Base-by-base conservation (phyloP, 2,888 invertebrate species). In the Ferrisia virgata region DNA sequence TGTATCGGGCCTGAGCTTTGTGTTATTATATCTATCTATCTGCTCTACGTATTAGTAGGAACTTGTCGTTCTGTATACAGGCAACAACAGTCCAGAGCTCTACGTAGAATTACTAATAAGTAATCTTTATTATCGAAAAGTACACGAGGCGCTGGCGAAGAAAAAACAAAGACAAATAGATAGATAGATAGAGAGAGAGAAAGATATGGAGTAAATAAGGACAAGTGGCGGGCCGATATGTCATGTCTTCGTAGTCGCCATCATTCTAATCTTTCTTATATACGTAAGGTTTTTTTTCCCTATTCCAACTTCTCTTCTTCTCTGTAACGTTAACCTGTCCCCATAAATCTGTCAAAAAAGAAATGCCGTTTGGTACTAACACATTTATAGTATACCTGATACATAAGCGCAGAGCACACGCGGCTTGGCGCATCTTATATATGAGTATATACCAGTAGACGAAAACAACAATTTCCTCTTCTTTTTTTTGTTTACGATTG, bases 201-300 rank as follows among this genome's bases (percentile, higher is more conserved):
- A n/a, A n/a, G n/a, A n/a, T n/a, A n/a, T 15, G 82, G 39, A 18
- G 72, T n/a, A n/a, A 82, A 28, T 58, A 82, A 40, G 76, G 72
- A 82, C 82, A 82, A 82, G 82, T 72, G 82, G 82, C 82, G 82
- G 82, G 82, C 82, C 82, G 82, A 82, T 82, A 82, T 82, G 82
- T 82, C 82, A 82, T 82, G 82, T 82, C 82, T 82, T 40, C 40
- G n/a, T 43, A 76, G 82, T 82, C 82, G 82, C 82, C 82, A 82
- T 82, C 82, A 82, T 82, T 82, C 82, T 69, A 82, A 82, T 82
- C 82, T 82, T 76, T 43, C 31, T 40, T 40, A 15, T 72, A n/a
- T 11, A n/a, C n/a, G n/a, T n/a, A n/a, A n/a, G n/a, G 8, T 43
- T 47, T 82, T 64, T 53, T n/a, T 28, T 53, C 47, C 47, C 47